phyloP scores from a whole-genome alignment of 2,113 vertebrate genomes.

The Nyctereutes procyonoides region DNA sequence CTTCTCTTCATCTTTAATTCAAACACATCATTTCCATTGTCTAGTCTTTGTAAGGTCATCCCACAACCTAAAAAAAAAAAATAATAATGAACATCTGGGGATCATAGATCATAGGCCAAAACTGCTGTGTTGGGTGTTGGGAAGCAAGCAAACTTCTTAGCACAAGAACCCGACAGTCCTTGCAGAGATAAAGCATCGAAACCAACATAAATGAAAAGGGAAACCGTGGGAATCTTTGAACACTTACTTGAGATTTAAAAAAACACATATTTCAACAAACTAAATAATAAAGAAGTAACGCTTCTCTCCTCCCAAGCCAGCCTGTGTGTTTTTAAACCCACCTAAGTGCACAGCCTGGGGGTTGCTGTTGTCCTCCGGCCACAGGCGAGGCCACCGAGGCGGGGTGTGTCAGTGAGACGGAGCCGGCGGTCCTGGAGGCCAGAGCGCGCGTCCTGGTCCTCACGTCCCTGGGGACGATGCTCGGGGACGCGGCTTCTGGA shows the following conservation, averaged over 20 bases:
- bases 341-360: neutral
- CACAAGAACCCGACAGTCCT: neutral
- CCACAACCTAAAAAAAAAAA: neutral
- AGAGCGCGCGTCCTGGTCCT: too few species aligned
- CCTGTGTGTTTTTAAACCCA: neutral
- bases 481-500: too few species aligned
- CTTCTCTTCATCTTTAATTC: neutral
- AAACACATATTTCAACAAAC: neutral
- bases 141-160: slow-evolving; percentile 6
- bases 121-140: neutral
- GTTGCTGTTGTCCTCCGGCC: neutral
- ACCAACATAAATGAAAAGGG: neutral
- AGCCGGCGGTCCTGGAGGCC: too few species aligned
- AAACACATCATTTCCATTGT: slow-evolving; percentile 2
- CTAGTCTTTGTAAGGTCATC: slow-evolving; percentile 32
- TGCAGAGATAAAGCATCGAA: neutral
- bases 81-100: slow-evolving; percentile 8
- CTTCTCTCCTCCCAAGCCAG: neutral
- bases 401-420: too few species aligned
- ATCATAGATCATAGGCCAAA: slow-evolving; percentile 7
- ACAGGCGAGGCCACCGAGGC: neutral
- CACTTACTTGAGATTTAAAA: neutral
- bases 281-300: neutral
- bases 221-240: neutral
- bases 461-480: too few species aligned